These are phyloP conservation scores for Aphaenogaster rudis DNA, from an alignment of 1,140 invertebrate species.

Conservation along the genomic window DNA sequence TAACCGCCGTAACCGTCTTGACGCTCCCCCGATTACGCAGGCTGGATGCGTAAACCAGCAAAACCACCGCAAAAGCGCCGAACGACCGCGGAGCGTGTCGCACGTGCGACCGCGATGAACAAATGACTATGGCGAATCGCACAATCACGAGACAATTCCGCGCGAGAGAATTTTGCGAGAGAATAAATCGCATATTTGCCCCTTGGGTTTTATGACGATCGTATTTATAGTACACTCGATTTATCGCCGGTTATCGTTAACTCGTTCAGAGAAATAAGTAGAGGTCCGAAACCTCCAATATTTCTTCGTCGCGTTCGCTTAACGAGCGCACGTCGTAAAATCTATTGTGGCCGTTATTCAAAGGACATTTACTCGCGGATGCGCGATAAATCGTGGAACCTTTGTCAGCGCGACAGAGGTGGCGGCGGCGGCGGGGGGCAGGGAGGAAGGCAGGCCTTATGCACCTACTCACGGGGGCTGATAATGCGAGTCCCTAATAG, in stretches of 20 bases:
- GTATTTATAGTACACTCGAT: neutral
- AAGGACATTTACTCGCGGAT: slow-evolving; percentile 56
- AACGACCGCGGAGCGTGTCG: slow-evolving; percentile 14
- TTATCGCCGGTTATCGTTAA: slow-evolving; percentile 28
- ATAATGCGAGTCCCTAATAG: slow-evolving; percentile 73
- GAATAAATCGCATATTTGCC: neutral
- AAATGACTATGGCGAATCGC: neutral
- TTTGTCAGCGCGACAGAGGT: slow-evolving; percentile 60
- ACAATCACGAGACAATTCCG: neutral
- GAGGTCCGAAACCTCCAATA: neutral
- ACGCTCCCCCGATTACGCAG: neutral
- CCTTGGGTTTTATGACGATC: neutral
- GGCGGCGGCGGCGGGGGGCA: neutral
- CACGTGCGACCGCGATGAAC: neutral
- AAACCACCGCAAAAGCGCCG: slow-evolving; percentile 42
- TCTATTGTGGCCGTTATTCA: slow-evolving; percentile 44
- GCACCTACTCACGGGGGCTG: slow-evolving; percentile 68
- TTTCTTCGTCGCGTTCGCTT: slow-evolving; percentile 44
- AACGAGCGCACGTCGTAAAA: slow-evolving; percentile 50
- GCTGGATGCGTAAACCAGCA: neutral
- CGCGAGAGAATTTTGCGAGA: neutral
- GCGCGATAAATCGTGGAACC: slow-evolving; percentile 70
- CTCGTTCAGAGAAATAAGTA: neutral
- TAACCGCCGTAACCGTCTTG: neutral
- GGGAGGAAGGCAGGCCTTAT: slow-evolving; percentile 57